Percentiles rank a stretch among this genome's conserved stretches.
Conservation (phyloP, 2,888 invertebrate species). For the Caenorhabditis sp. region DNA sequence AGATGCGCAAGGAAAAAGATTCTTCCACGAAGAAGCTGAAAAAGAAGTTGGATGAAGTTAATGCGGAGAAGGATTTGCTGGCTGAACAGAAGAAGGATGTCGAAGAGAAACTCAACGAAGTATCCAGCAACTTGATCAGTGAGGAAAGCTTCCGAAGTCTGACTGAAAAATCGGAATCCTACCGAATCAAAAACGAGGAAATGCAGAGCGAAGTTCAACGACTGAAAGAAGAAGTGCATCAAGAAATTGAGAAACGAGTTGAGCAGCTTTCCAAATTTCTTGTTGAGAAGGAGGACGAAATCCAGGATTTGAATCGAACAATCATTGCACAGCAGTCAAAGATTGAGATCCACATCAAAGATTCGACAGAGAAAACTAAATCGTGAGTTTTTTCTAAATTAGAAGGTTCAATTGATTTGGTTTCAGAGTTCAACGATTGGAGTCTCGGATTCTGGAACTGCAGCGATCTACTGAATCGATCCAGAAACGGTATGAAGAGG, state of each 20-base stretch:
- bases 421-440: neutral
- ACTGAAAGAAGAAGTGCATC: neutral
- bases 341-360: neutral
- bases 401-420: neutral
- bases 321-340: neutral
- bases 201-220: neutral
- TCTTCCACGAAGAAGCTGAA: neutral
- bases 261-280: too few relatives aligned
- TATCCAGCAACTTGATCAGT: too few relatives aligned
- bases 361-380: neutral
- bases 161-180: neutral
- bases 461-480: neutral
- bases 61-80: neutral
- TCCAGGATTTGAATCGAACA: neutral
- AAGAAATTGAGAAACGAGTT: too few relatives aligned
- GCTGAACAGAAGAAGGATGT: neutral
- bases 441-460: conserved; percentile 2
- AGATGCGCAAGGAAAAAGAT: neutral
- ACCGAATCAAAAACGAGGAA: neutral
- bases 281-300: neutral
- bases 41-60: neutral
- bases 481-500: neutral
- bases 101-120: neutral
- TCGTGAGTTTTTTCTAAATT: neutral
- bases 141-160: too few relatives aligned